Evolutionary conservation across 2,113 vertebrate species (phyloP), one percentile per base, ranked within the genome.

Genomic region (Crocuta crocuta): DNA sequence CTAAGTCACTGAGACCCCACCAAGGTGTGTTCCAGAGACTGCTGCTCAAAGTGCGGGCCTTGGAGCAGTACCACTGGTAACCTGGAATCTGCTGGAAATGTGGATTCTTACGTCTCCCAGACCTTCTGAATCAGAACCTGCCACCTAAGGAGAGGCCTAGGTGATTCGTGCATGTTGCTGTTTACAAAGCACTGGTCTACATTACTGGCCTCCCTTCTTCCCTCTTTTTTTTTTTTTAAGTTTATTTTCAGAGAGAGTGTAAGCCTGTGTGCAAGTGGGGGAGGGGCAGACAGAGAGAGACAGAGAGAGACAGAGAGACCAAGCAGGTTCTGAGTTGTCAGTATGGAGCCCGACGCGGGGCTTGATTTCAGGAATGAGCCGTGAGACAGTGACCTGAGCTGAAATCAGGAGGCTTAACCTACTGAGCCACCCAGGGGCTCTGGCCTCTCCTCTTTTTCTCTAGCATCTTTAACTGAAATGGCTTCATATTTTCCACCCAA

Each of bases 81-180:
- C 43, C 53, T 13, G 28, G 24, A 50, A 10, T 8, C 70, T 71
- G 10, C 13, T 43, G 50, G 58, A 66, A 78, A 35, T 10, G 58
- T 43, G 35, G 68, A 61, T 3, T 58, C 58, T 89, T 3, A 3
- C 85, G 76, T 16, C 1, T 6, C 78, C 15, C 21, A 3, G 83
- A 31, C 23, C 80, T 43, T 43, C 26, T 23, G 50, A 76, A 50
- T 12, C 74, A 17, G 80, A 87, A 21, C 15, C 78, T 80, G 92
- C 39, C 33, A 39, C 33, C 33, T 35, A 21, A n/a, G n/a, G 65
- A 48, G n/a, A n/a, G 4, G 3, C 84, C 55, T 50, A 8, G 48
- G 45, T 21, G n/a, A 31, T 1, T 21, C 2, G 7, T 0, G 10
- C 17, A 8, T 9, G 4, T 13, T 9, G 16, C 12, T 1, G 21